Base-by-base conservation (phyloP, 1,140 invertebrate species). In the Akabosia matsudoensis region DNA sequence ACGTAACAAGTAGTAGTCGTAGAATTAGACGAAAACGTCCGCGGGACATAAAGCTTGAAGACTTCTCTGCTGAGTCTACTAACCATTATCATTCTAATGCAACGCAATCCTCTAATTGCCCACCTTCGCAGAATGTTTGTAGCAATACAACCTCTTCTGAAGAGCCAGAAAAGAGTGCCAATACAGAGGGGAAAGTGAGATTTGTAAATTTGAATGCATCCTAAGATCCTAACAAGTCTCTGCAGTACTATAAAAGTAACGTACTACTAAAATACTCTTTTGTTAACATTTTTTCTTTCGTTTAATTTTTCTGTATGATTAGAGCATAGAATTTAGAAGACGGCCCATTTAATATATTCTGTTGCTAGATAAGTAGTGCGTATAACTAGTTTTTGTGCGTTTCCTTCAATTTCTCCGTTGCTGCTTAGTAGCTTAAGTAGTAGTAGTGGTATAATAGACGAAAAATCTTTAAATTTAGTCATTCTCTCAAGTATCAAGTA, bases 141-240 rank as follows among this genome's bases (percentile, higher is more conserved):
- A 67, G 61, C 22, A 67, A 67, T 22, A 67, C 61, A 7, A 67
- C 61, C 61, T 30, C 24, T 4, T 4, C 24, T 30, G 7, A 30
- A 61, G 4, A 67, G 31, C 24, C 1, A 67, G 61, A 31, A 31
- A 31, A n/a, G 22, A 2, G 61, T 67, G 61, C 54, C 4, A 22
- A 67, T 22, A 30, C 31, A 2, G 10, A 30, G 61, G 61, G 61
- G 61, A 67, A 67, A 67, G 61, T 67, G 24, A 67, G 28, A 67
- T 67, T 67, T 67, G 61, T 67, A 31, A 28, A 67, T 67, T 22
- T 67, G 24, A 7, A 67, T 67, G 61, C 31, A 30, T 30, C 61
- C 61, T 4, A 67, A 67, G 13, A 28, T 31, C n/a, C n/a, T 67
- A 67, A 31, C 54, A 45, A 45, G 7, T 45, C n/a, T n/a, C n/a